Conservation (phyloP, 2,888 invertebrate genomes). For the Actias luna region DNA sequence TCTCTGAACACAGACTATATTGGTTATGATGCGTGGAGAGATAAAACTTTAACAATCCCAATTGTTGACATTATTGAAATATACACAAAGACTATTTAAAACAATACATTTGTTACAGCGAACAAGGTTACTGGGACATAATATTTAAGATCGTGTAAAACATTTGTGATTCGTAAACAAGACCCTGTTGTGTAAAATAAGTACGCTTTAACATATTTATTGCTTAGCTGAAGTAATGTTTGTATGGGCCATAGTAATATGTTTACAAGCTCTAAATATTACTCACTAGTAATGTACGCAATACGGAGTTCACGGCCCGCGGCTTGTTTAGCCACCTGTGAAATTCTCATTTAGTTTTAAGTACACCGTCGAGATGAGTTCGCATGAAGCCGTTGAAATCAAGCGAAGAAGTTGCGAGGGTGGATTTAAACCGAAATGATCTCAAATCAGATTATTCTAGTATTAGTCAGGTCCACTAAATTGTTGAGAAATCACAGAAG, state of each 20-base stretch:
- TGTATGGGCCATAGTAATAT: not conserved
- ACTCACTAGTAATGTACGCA: not conserved
- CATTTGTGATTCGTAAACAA: not conserved
- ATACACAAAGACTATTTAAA: not conserved
- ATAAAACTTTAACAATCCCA: not conserved
- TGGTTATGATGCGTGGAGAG: not conserved
- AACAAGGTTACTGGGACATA: not conserved
- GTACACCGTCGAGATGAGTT: constrained; percentile 3
- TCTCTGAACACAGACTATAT: not conserved
- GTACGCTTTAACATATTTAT: not conserved
- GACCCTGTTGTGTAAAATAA: not conserved
- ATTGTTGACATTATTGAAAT: not conserved
- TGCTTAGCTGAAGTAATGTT: not conserved
- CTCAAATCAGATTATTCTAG: not conserved
- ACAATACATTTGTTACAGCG: not conserved
- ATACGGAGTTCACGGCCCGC: constrained; percentile 1
- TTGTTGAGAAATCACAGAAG: no score
- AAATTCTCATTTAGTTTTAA: constrained; percentile 9
- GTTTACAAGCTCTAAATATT: not conserved
- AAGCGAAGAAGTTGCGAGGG: not conserved
- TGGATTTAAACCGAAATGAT: not conserved
- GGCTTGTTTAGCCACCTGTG: constrained; percentile 6
- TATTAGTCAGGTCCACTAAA: not conserved
- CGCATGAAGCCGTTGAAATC: not conserved
- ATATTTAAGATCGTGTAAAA: no score